These are phyloP conservation scores for Germaria angustata DNA, from an alignment of 2,888 invertebrate genomes.

Conservation along the genomic window DNA sequence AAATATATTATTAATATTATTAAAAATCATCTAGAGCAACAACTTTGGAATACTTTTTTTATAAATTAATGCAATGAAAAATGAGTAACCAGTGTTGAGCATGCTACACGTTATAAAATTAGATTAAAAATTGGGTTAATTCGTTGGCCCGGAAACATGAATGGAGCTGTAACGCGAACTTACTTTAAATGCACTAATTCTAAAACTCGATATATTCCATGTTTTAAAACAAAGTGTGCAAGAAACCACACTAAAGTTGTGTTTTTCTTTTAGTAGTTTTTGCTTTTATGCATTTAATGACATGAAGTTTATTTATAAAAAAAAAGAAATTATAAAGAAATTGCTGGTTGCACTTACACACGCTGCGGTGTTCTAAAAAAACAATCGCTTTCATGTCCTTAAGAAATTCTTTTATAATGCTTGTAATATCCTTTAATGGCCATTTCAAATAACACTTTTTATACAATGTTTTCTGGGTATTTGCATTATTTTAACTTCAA, in stretches of 20 bases:
- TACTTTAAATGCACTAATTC: not conserved
- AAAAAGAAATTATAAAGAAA: not conserved
- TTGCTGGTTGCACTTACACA: slow-evolving; percentile 23
- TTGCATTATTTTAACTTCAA: not conserved
- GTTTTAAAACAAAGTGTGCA: slow-evolving; percentile 1
- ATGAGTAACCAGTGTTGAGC: not conserved
- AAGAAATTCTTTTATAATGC: slow-evolving; percentile 32
- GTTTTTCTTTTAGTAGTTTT: not conserved
- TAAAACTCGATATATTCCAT: not conserved
- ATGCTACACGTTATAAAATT: slow-evolving; percentile 45
- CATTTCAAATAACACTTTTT: slow-evolving; percentile 24
- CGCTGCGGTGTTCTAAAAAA: not conserved
- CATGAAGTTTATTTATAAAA: not conserved
- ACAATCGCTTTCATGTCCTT: slow-evolving; percentile 40
- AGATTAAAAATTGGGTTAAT: slow-evolving; percentile 51
- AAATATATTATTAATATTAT: not conserved
- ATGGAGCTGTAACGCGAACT: slow-evolving; percentile 21
- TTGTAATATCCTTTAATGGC: slow-evolving; percentile 40
- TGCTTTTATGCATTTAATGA: slow-evolving; percentile 15
- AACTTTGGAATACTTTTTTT: too few species aligned
- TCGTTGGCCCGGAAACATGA: not conserved
- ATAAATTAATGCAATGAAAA: too few species aligned
- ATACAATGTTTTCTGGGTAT: not conserved
- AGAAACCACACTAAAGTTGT: slow-evolving; percentile 23
- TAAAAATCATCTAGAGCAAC: not conserved